Base-by-base conservation (phyloP, 2,113 vertebrate genomes). In the Anguilla japonica region DNA sequence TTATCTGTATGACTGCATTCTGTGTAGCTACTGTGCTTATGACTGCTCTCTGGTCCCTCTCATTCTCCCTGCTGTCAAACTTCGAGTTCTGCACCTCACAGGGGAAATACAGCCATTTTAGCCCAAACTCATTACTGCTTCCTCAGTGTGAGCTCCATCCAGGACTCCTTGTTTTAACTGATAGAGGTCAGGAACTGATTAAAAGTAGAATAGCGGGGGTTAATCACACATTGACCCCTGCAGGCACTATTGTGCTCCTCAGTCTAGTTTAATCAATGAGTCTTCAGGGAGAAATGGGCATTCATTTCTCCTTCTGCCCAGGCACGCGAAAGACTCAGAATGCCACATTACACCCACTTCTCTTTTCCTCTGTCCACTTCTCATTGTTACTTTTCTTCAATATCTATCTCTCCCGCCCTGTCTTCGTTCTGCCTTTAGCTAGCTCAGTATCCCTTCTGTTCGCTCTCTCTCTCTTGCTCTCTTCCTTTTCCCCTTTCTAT, bases 171-270 rank as follows among this genome's bases (percentile, higher is more conserved):
- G 89, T 93, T 94, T 92, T 82, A 90, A 89, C 88, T 88, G 89
- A 88, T 84, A 87, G 90, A 93, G 91, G 93, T 94, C 92, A 89
- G 91, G 84, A 88, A 88, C 90, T 93, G 91, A 93, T 94, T 92
- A 92, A 93, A 91, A 88, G 88, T 92, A 89, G 89, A 92, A 89
- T 91, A 87, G 86, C 87, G 84, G 84, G 89, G 92, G 94, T 92
- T 95, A 96, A 94, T 95, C 91, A 94, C 87, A 92, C 26, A 43
- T 90, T 93, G 91, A 92, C 91, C 92, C 88, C 79, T 29, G 85
- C 43, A 39, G 83, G 88, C 84, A 85, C 91, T 88, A 83, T 91
- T 88, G 85, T 91, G 91, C 89, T 90, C 91, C 90, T 90, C 86
- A 83, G 89, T 91, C 82, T 53, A 78, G 89, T 94, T 92, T 93